Percentiles rank a stretch among this genome's conserved stretches.
Conservation (phyloP, 2,888 invertebrate species). For the Thymelicus sylvestris region DNA sequence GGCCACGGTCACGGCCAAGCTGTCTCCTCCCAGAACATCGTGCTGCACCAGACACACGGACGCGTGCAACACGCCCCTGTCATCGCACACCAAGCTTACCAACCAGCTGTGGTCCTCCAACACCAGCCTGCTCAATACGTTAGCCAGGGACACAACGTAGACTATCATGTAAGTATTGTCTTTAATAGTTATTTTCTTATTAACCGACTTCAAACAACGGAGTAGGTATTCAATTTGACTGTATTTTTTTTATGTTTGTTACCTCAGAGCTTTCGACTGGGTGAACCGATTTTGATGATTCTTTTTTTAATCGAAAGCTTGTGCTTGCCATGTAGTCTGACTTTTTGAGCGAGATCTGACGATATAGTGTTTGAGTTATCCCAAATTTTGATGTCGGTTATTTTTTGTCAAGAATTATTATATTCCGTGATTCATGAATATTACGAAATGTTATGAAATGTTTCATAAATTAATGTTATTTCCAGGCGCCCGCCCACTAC, state of each 20-base stretch:
- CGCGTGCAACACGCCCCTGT: conserved; percentile 64
- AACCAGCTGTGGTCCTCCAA: conserved; percentile 44
- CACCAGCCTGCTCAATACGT: conserved; percentile 64
- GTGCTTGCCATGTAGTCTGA: too few species aligned
- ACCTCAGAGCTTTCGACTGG: too few species aligned
- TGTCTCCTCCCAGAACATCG: conserved; percentile 56
- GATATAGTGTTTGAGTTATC: too few species aligned
- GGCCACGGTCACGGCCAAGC: conserved; percentile 53
- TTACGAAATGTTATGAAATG: neutral
- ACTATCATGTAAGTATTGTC: conserved; percentile 48
- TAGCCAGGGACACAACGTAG: conserved; percentile 70
- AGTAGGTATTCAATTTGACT: too few species aligned
- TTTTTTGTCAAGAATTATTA: too few species aligned
- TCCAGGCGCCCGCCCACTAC: conserved; percentile 67
- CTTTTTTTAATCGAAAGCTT: too few species aligned
- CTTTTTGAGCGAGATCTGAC: too few species aligned
- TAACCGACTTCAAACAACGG: too few species aligned
- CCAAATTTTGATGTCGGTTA: too few species aligned
- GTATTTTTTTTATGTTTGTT: too few species aligned
- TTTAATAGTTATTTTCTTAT: neutral
- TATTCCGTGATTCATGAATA: too few species aligned
- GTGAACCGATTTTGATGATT: too few species aligned
- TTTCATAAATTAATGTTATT: neutral
- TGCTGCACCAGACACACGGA: conserved; percentile 58
- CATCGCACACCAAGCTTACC: conserved; percentile 54